Base-by-base conservation (phyloP, 2,113 vertebrate genomes). In the Seriola quinqueradiata region DNA sequence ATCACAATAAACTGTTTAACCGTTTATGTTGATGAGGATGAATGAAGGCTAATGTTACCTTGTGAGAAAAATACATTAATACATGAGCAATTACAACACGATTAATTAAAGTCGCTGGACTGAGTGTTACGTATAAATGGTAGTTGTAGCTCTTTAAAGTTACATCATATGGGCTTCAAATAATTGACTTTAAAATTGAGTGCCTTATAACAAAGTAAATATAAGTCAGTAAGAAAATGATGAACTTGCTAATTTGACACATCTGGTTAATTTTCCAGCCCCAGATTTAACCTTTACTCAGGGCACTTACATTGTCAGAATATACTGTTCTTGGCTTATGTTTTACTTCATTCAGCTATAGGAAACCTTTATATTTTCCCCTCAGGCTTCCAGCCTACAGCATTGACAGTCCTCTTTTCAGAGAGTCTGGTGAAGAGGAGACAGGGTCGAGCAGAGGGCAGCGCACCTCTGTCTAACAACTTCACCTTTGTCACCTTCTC, bases 401-500 rank as follows among this genome's bases (percentile, higher is more conserved):
- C 64, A 64, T 17, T 74, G 85, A 85, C 85, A 79, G 79, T 19
- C 70, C 70, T 72, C 50, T 44, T 87, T 74, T 77, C 67, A 34
- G 44, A 72, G 72, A 73, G 69, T 68, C 59, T 42, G 83, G 55
- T 42, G 52, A 57, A 38, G 74, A 85, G 83, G 64, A 74, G 90
- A 89, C 84, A 67, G 87, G 90, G 87, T 87, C 64, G 72, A 87
- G 82, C 88, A 82, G 83, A 90, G 90, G 91, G 81, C 91, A 82
- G 11, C 4, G 64, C 90, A 88, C 87, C 89, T 86, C 89, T 85
- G 90, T 93, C 86, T 87, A 91, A 94, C 92, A 90, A 87, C 92
- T 86, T 93, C 89, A 90, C 93, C 91, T 90, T 81, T 85, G 90
- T 90, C 93, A 90, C 93, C 89, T 91, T 77, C 82, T 71, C 81